phyloP scores from a whole-genome alignment of 2,888 invertebrate genomes.

The Congeria kusceri region DNA sequence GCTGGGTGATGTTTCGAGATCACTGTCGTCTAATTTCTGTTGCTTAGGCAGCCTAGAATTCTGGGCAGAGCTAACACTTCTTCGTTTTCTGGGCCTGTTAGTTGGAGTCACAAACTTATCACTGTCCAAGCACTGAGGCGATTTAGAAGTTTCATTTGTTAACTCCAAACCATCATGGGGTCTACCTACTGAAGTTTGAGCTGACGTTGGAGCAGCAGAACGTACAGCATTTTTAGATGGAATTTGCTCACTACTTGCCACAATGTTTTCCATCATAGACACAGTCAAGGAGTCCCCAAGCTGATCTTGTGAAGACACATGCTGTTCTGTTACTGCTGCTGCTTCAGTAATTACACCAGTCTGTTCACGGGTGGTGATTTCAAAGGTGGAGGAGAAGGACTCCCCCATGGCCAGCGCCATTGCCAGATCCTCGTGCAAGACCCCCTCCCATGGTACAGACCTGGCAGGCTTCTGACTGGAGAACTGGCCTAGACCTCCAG shows the following conservation, averaged over 20 bases:
- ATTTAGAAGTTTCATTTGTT: background rate
- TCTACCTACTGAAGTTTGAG: constrained; percentile 37
- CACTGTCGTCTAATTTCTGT: constrained; percentile 29
- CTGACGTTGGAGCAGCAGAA: too few relatives aligned
- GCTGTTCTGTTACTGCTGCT: background rate
- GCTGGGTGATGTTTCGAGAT: constrained; percentile 41
- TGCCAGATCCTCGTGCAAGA: constrained; percentile 90
- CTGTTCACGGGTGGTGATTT: constrained; percentile 14
- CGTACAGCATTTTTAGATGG: background rate
- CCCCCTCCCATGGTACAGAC: constrained; percentile 2
- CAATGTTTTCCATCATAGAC: constrained; percentile 75
- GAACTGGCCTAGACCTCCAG: constrained; percentile 38
- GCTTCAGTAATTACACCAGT: constrained; percentile 18
- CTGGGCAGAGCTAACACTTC: constrained; percentile 8
- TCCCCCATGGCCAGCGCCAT: constrained; percentile 85
- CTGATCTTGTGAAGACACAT: constrained; percentile 16
- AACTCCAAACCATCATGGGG: background rate
- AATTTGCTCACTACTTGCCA: background rate
- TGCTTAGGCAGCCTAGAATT: constrained; percentile 31
- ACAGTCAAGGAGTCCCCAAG: constrained; percentile 76
- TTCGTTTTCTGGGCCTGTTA: constrained; percentile 29
- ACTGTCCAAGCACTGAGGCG: background rate
- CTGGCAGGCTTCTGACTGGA: constrained; percentile 37
- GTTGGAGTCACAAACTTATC: constrained; percentile 49
- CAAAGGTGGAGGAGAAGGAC: constrained; percentile 66